Evolutionary conservation across 2,797 vertebrate genomes (phyloP), one percentile per base, ranked within the genome.

Genomic region (Calcarius lapponicus): DNA sequence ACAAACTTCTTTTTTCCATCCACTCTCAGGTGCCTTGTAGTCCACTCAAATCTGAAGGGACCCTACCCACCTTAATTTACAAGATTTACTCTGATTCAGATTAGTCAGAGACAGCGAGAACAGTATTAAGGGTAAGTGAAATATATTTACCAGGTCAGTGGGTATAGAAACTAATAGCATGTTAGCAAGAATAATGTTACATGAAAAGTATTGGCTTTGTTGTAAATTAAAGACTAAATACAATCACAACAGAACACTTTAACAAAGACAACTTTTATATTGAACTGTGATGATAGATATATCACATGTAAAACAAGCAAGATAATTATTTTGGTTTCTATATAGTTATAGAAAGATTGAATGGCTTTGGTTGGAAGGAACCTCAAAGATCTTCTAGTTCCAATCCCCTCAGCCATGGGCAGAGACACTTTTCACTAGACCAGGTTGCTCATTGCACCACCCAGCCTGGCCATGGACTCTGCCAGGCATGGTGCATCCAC

Each of bases 151-250:
- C 45, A 36, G 8, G 16, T 78, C 32, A 36, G 11, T n/a, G 10
- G 7, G 16, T 83, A 61, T 3, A 14, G 58, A 73, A 73, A 79
- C 90, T n/a, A 5, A 57, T 18, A 51, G 14, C 17, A n/a, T 60
- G 31, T 70, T 57, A 64, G 4, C 40, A 81, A 83, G 42, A 90
- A 56, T 34, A 90, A 88, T 48, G 17, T 9, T 43, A 80, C 19
- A 38, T 25, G 40, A 86, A 84, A 80, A 71, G 20, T n/a, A 58
- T 2, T 43, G 7, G 3, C 13, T 67, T 90, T 54, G 6, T 14
- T 62, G 21, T 88, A 95, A 92, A 95, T 73, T 40, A 88, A 96
- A 89, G 93, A 90, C 51, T 94, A 94, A 96, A 93, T 95, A 87
- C 56, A 93, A 92, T 91, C 89, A 83, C 64, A 93, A 64, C 28